phyloP scores from a whole-genome alignment of 2,888 invertebrate genomes.

The Dryococelus australis region DNA sequence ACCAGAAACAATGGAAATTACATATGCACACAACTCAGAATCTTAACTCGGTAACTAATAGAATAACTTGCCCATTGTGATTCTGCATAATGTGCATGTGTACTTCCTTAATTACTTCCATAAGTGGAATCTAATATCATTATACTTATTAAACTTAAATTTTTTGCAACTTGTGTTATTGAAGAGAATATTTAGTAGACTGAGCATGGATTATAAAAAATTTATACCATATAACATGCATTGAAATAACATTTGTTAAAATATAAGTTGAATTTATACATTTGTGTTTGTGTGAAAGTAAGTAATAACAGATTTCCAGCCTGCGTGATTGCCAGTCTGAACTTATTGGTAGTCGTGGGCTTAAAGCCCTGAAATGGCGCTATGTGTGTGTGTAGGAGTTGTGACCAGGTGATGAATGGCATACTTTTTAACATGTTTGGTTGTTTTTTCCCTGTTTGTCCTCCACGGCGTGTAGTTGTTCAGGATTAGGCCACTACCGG shows the following conservation, averaged over 20 bases:
- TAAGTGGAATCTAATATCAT: no score
- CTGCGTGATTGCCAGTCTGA: not conserved
- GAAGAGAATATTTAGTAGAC: not conserved
- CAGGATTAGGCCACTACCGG: conserved; percentile 98
- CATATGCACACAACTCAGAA: no score
- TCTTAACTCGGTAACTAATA: no score
- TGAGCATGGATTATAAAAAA: not conserved
- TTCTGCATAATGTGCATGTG: no score
- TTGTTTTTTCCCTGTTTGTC: conserved; percentile 54
- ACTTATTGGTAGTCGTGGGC: not conserved
- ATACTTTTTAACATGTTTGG: not conserved
- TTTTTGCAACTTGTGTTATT: no score
- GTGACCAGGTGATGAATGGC: not conserved
- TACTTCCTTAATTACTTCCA: no score
- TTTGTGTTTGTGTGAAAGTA: not conserved
- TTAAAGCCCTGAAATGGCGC: not conserved
- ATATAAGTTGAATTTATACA: not conserved
- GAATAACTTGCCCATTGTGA: no score
- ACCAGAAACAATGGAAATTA: no score
- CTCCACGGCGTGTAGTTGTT: conserved; percentile 83
- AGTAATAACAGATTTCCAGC: not conserved
- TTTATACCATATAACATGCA: no score
- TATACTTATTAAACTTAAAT: no score
- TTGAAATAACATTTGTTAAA: not conserved
- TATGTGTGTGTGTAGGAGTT: not conserved